Conservation (phyloP, 2,888 invertebrate genomes). For the Patella caerulea region DNA sequence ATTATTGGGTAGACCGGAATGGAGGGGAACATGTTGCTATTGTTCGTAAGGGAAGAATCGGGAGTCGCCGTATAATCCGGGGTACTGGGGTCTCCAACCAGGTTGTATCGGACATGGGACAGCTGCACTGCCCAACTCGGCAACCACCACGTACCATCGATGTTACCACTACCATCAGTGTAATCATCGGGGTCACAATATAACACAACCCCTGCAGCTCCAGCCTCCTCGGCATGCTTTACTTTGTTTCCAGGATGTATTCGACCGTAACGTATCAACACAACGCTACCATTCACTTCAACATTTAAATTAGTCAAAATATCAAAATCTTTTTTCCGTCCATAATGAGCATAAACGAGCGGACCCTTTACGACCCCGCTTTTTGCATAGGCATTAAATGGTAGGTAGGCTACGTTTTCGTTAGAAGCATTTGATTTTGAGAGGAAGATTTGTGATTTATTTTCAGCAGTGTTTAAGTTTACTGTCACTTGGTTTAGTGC, state of each 20-base stretch:
- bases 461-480: constrained; percentile 31
- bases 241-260: constrained; percentile 72
- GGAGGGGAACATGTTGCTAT: constrained; percentile 48
- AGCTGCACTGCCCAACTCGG: constrained; percentile 57
- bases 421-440: constrained; percentile 54
- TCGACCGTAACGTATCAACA: constrained; percentile 73
- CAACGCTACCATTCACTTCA: constrained; percentile 69
- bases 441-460: constrained; percentile 49
- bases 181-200: constrained; percentile 67
- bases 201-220: constrained; percentile 64
- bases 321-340: constrained; percentile 69
- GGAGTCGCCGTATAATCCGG: constrained; percentile 70
- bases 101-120: constrained; percentile 60
- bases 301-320: constrained; percentile 59
- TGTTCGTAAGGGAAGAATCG: constrained; percentile 53
- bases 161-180: constrained; percentile 40
- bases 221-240: constrained; percentile 56
- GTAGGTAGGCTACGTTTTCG: constrained; percentile 47
- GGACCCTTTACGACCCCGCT: constrained; percentile 59
- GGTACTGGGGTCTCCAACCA: constrained; percentile 73
- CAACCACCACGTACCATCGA: constrained; percentile 57
- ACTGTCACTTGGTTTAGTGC: constrained; percentile 51
- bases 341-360: constrained; percentile 73
- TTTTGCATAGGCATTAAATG: constrained; percentile 58
- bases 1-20: constrained; percentile 70